Evolutionary conservation across 64 coral and sea anemone species (phyloP).

Genomic region (Porites australiensis): DNA sequence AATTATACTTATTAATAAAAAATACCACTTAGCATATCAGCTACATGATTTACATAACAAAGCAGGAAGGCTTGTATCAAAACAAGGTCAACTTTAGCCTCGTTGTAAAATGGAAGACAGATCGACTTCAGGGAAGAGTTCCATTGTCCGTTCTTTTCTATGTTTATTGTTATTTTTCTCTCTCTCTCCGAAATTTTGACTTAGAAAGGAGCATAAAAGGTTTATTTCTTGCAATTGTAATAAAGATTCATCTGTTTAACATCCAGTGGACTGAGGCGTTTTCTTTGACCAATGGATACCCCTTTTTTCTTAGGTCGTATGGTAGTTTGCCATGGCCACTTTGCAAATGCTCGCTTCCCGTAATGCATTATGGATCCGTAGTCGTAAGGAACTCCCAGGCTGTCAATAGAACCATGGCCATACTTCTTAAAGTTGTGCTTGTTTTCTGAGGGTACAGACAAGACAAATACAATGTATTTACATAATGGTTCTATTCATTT

Average conservation of each 20-base stretch:
- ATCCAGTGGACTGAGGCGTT: constrained; percentile 68
- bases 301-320: constrained; percentile 70
- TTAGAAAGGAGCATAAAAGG: not conserved
- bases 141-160: too few relatives aligned
- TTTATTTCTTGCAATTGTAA: constrained; percentile 59
- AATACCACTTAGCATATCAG: too few relatives aligned
- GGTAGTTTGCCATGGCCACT: constrained; percentile 83
- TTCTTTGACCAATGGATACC: constrained; percentile 83
- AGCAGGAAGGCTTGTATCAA: too few relatives aligned
- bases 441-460: constrained; percentile 33
- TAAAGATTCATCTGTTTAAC: constrained; percentile 82
- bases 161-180: not conserved
- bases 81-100: too few relatives aligned
- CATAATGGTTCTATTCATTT: too few relatives aligned
- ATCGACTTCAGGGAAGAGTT: too few relatives aligned
- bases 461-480: not conserved
- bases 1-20: too few relatives aligned
- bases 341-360: constrained; percentile 74
- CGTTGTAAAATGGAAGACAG: not conserved
- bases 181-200: not conserved
- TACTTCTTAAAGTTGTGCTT: constrained; percentile 90
- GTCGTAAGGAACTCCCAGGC: constrained; percentile 81
- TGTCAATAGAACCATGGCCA: constrained; percentile 53
- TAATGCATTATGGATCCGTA: constrained; percentile 92
- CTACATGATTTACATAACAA: too few relatives aligned